Conservation (phyloP, 2,113 vertebrate genomes). For the Diglossa brunneiventris region DNA sequence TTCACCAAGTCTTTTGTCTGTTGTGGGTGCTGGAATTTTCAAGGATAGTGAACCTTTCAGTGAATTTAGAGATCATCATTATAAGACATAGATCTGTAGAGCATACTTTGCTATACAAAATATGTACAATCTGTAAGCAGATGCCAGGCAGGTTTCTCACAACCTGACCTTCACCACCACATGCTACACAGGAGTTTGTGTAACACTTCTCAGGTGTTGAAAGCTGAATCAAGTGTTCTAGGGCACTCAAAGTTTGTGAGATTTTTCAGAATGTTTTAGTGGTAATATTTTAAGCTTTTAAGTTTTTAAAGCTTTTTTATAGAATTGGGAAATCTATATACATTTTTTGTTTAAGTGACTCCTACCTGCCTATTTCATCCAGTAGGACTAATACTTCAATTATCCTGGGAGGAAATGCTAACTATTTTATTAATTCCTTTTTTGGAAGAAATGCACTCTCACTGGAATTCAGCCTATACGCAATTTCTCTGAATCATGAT, state of each 20-base stretch:
- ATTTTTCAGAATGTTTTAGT: background rate
- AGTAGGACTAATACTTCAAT: background rate
- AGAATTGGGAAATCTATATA: background rate
- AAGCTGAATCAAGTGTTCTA: background rate
- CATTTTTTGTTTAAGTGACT: background rate
- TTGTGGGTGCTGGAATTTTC: background rate
- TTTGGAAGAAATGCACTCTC: background rate
- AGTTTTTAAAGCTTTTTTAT: background rate
- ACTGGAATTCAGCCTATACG: background rate
- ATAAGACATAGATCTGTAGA: background rate
- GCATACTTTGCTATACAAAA: background rate
- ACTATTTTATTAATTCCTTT: background rate
- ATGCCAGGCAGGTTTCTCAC: background rate
- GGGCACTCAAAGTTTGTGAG: background rate
- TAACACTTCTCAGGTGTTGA: background rate
- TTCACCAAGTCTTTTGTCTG: background rate
- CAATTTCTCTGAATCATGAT: background rate
- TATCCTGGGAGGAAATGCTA: background rate
- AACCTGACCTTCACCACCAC: fast-evolving
- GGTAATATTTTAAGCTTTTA: background rate
- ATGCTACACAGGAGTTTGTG: background rate
- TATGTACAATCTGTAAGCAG: background rate
- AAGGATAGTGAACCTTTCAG: background rate
- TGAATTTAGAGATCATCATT: background rate
- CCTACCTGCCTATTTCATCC: background rate